Conservation (phyloP, 2,888 invertebrate genomes). For the Pachliopta kotzebuea region DNA sequence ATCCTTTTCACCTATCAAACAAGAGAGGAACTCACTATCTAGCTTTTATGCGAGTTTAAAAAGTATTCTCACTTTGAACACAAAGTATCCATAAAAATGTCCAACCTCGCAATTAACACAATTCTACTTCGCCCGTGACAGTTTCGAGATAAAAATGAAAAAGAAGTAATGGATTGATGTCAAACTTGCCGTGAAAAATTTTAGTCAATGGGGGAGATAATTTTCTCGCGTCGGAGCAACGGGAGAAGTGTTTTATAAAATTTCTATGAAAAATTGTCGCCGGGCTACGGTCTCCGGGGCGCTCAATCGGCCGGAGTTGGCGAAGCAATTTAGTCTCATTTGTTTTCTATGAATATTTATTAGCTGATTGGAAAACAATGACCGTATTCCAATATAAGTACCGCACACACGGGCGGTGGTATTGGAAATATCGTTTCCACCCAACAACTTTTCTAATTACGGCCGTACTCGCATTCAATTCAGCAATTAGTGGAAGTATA, state of each 20-base stretch:
- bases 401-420: constrained; percentile 50
- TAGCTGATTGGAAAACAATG: constrained; percentile 64
- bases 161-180: constrained; percentile 75
- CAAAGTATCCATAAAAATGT: constrained; percentile 56
- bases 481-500: constrained; percentile 31
- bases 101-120: constrained; percentile 67
- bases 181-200: constrained; percentile 76
- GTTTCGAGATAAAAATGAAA: constrained; percentile 67
- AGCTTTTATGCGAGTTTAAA: constrained; percentile 44
- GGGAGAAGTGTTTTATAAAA: constrained; percentile 66
- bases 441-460: constrained; percentile 35
- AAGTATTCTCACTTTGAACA: constrained; percentile 44
- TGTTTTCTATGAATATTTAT: constrained; percentile 74
- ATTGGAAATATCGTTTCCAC: constrained; percentile 32
- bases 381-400: constrained; percentile 51
- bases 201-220: constrained; percentile 76
- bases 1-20: constrained; percentile 31
- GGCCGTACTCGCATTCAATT: constrained; percentile 30
- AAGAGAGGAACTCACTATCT: constrained; percentile 38
- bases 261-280: constrained; percentile 66
- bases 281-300: constrained; percentile 44
- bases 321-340: constrained; percentile 62
- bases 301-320: constrained; percentile 50
- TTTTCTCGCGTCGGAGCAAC: constrained; percentile 54
- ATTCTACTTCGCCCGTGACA: constrained; percentile 62